phyloP scores from a whole-genome alignment of 2,888 invertebrate species.

The Halocaridina rubra region DNA sequence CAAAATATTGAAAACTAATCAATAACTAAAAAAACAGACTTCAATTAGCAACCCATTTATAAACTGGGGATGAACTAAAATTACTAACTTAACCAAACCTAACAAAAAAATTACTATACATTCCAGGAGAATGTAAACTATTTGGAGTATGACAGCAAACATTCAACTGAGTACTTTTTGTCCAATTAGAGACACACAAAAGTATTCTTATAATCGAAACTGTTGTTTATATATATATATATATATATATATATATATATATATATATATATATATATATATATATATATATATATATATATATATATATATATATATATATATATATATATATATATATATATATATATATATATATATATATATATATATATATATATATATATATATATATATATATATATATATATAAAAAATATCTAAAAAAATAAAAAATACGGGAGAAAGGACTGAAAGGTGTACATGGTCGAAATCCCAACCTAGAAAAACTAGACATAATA shows the following conservation, averaged over 20 bases:
- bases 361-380: not conserved
- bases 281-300: slow-evolving; percentile 23
- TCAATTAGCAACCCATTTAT: too few species aligned
- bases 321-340: slow-evolving; percentile 16
- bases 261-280: slow-evolving; percentile 23
- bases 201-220: not conserved
- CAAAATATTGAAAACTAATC: too few species aligned
- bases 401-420: not conserved
- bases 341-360: not conserved
- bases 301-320: slow-evolving; percentile 17
- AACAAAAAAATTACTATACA: not conserved
- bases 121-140: not conserved
- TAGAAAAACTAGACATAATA: too few species aligned
- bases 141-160: not conserved
- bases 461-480: too few species aligned
- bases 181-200: not conserved
- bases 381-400: not conserved
- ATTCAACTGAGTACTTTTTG: not conserved
- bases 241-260: slow-evolving; percentile 21
- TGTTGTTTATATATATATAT: slow-evolving; percentile 11
- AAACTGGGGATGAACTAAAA: not conserved
- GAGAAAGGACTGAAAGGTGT: too few species aligned
- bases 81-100: not conserved
- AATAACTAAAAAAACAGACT: not conserved
- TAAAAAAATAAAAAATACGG: not conserved